These are phyloP conservation scores for Smutsia temminckii DNA, from an alignment of 2,797 vertebrate genomes.

Conservation along the genomic window DNA sequence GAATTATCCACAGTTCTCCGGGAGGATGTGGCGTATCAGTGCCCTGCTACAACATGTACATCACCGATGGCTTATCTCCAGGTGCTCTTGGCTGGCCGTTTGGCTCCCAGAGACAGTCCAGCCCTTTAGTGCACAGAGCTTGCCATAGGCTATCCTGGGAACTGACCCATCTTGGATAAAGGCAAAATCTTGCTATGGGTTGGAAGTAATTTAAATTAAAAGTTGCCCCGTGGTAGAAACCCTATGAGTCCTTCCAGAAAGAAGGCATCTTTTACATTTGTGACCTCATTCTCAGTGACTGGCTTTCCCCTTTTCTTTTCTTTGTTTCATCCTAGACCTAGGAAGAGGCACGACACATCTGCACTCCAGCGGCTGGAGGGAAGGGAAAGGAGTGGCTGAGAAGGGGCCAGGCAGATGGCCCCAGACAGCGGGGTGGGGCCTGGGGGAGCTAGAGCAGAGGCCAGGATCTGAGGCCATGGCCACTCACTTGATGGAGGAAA, in stretches of 20 bases:
- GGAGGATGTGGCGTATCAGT: not conserved
- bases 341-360: not conserved
- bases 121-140: not conserved
- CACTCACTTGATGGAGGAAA: not conserved
- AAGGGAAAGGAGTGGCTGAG: not conserved
- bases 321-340: not conserved
- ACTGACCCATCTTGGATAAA: conserved; percentile 1
- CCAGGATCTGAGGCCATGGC: not conserved
- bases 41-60: accelerated
- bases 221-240: not conserved
- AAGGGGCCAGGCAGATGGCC: not conserved
- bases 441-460: not conserved
- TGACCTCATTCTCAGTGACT: conserved; percentile 31
- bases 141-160: not conserved
- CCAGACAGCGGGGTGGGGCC: not conserved
- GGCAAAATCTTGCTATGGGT: not conserved
- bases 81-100: not conserved
- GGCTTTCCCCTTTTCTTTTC: not conserved
- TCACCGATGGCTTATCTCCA: not conserved
- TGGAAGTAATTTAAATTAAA: conserved; percentile 59
- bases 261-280: not conserved
- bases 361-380: not conserved
- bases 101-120: not conserved
- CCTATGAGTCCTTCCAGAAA: not conserved
- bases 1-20: not conserved